Conservation (phyloP, 2,888 invertebrate species). For the Tachina fera region DNA sequence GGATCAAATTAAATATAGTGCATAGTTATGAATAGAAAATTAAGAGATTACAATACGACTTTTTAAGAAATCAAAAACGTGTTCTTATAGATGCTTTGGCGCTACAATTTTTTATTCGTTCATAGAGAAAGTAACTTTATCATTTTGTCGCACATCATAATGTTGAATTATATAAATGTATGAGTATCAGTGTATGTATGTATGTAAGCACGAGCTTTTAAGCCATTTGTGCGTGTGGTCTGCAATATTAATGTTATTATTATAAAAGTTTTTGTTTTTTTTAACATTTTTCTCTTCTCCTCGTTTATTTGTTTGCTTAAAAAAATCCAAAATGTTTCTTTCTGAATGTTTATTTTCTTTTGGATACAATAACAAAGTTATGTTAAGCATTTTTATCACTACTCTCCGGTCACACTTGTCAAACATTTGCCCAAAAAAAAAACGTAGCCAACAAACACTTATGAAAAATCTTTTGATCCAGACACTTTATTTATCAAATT, state of each 20-base stretch:
- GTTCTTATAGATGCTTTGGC: background rate
- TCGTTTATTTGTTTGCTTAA: background rate
- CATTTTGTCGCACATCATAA: background rate
- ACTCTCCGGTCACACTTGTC: no score
- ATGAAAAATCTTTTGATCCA: no score
- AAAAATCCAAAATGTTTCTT: background rate
- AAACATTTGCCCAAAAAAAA: no score
- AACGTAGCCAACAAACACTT: no score
- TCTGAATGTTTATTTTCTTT: background rate
- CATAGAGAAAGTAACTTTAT: background rate
- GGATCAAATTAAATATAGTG: no score
- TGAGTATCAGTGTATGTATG: background rate
- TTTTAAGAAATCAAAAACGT: no score
- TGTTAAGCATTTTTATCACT: slow-evolving; percentile 25
- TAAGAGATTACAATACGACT: no score
- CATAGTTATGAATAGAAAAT: no score
- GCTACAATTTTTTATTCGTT: no score
- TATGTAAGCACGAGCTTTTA: no score
- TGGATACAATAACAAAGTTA: slow-evolving; percentile 48
- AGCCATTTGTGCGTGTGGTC: slow-evolving; percentile 58
- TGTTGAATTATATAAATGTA: background rate
- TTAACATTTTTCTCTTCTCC: background rate
- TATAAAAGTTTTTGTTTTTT: slow-evolving; percentile 31
- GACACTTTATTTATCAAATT: no score
- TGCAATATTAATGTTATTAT: slow-evolving; percentile 61